A percentile compares a stretch with the other conserved stretches of the same genome.
These are phyloP conservation scores for Neopipo cinnamomea DNA, from an alignment of 2,113 vertebrate genomes.

Conservation along the genomic window DNA sequence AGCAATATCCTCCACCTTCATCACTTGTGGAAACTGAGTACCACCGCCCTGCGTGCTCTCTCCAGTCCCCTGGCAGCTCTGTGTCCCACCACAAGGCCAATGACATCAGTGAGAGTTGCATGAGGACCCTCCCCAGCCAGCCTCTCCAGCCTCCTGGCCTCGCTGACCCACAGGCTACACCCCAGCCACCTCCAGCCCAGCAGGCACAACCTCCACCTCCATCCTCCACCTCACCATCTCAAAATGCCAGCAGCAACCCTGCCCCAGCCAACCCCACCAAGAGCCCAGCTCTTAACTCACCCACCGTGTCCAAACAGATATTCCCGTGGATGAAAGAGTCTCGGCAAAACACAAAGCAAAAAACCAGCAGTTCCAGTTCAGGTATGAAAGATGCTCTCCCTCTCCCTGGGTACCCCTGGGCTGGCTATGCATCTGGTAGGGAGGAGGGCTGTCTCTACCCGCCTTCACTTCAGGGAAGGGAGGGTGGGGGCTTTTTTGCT, in stretches of 20 bases:
- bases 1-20: slow-evolving; percentile 89
- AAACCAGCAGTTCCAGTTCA: slow-evolving; percentile 95
- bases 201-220: slow-evolving; percentile 76
- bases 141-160: slow-evolving; percentile 80
- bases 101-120: slow-evolving; percentile 89
- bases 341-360: slow-evolving; percentile 97
- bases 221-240: slow-evolving; percentile 83
- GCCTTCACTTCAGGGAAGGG: neutral
- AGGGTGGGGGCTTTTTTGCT: neutral
- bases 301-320: slow-evolving; percentile 89
- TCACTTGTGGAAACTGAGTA: slow-evolving; percentile 94
- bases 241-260: slow-evolving; percentile 86
- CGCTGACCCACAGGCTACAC: slow-evolving; percentile 73
- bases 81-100: slow-evolving; percentile 87
- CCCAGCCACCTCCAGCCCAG: slow-evolving; percentile 76
- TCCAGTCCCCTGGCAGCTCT: slow-evolving; percentile 88
- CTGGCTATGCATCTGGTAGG: accelerated
- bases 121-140: slow-evolving; percentile 84
- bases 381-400: slow-evolving; percentile 74
- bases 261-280: slow-evolving; percentile 77
- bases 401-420: neutral
- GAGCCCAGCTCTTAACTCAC: slow-evolving; percentile 84
- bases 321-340: slow-evolving; percentile 99
- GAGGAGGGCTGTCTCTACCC: neutral
- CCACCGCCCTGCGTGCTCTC: slow-evolving; percentile 93